Conservation (phyloP, 2,888 invertebrate species). For the Bursaphelenchus okinawaensis region DNA sequence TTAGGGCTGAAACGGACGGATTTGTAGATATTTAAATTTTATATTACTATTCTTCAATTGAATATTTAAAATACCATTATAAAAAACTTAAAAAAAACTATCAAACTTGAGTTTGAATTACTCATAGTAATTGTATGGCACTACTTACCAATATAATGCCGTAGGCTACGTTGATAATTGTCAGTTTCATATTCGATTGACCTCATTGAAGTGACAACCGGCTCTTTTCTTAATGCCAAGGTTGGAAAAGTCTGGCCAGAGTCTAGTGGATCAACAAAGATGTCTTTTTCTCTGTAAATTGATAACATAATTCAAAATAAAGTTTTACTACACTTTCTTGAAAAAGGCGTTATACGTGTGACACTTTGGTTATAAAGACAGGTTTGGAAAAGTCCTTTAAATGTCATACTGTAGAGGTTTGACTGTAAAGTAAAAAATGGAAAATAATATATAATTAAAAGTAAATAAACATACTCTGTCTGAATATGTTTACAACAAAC, state of each 20-base stretch:
- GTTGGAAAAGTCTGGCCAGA: conserved; percentile 41
- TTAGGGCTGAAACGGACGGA: conserved; percentile 37
- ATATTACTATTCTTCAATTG: conserved; percentile 6
- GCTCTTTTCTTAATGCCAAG: conserved; percentile 28
- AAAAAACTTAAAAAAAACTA: not conserved
- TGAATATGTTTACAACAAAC: conserved; percentile 45
- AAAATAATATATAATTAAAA: not conserved
- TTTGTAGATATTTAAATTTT: not conserved
- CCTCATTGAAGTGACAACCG: conserved; percentile 40
- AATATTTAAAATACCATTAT: too few species aligned
- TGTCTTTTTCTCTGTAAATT: conserved; percentile 31
- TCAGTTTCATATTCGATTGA: conserved; percentile 30
- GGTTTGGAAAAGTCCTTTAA: too few species aligned
- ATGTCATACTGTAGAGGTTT: too few species aligned
- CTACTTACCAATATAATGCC: conserved; percentile 46
- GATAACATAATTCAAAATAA: not conserved
- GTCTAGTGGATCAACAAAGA: conserved; percentile 46
- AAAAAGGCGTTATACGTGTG: too few species aligned
- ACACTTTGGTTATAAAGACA: too few species aligned
- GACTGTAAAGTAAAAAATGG: not conserved
- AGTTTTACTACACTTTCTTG: too few species aligned
- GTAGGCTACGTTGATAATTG: conserved; percentile 45
- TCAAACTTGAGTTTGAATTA: conserved; percentile 3
- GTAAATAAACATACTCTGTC: conserved; percentile 30
- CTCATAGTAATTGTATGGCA: not conserved